Conservation (phyloP, 1,140 invertebrate species). For the Stegodyphus dumicola region DNA sequence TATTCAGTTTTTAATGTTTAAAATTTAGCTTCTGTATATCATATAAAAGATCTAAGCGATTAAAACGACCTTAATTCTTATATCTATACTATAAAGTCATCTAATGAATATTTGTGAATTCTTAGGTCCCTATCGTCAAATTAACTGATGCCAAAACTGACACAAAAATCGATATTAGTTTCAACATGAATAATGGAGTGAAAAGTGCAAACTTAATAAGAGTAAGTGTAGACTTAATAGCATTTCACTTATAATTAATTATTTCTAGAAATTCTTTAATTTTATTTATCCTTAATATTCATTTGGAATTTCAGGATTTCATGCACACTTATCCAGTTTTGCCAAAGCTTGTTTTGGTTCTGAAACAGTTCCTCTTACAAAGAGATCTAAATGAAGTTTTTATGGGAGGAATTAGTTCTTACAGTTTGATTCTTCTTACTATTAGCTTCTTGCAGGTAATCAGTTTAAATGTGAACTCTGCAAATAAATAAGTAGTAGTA, state of each 20-base stretch:
- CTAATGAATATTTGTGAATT: no score
- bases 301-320: slow-evolving; percentile 67
- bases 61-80: no score
- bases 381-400: slow-evolving; percentile 99
- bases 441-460: slow-evolving; percentile 94
- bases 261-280: background rate
- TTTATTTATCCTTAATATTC: background rate
- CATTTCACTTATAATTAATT: background rate
- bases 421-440: slow-evolving; percentile 97
- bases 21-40: no score
- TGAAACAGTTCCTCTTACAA: slow-evolving; percentile 97
- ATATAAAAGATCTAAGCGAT: no score
- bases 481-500: no score
- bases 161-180: slow-evolving; percentile 94
- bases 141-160: slow-evolving; percentile 94
- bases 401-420: slow-evolving; percentile 98
- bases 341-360: slow-evolving; percentile 92
- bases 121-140: slow-evolving; percentile 92
- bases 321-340: slow-evolving; percentile 81
- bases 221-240: slow-evolving; percentile 65
- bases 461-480: background rate
- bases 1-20: no score
- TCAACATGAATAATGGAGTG: slow-evolving; percentile 96
- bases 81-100: no score
- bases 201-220: slow-evolving; percentile 96